These are phyloP conservation scores for Gymnarchus niloticus DNA, from an alignment of 2,113 vertebrate species.

Conservation along the genomic window DNA sequence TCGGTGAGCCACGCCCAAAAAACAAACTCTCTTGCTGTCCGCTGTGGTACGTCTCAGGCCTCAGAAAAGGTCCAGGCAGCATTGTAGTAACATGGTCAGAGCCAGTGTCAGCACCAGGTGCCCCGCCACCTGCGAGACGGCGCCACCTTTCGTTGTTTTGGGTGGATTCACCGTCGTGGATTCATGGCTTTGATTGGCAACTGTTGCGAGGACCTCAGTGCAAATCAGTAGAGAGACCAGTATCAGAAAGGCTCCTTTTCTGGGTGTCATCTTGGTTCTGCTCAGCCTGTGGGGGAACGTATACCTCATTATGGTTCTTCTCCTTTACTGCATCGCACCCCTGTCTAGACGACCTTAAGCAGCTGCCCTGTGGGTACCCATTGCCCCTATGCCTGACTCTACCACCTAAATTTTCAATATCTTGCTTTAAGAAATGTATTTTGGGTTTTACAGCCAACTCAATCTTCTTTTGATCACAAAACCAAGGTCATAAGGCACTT, in stretches of 20 bases:
- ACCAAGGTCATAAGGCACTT: neutral
- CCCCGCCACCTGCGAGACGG: neutral
- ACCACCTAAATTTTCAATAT: neutral
- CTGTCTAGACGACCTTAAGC: neutral
- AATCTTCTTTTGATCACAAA: neutral
- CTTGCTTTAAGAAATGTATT: neutral
- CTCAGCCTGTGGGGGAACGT: neutral
- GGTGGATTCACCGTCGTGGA: neutral
- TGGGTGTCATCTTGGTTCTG: neutral
- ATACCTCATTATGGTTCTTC: neutral
- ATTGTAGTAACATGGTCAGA: neutral
- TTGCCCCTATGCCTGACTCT: neutral
- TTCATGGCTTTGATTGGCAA: neutral
- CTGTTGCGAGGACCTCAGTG: neutral
- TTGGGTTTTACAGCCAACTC: neutral
- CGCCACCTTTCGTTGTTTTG: neutral
- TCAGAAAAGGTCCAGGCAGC: neutral
- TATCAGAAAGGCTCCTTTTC: neutral
- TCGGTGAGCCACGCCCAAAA: no score
- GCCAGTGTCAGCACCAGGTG: neutral
- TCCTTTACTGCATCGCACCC: neutral
- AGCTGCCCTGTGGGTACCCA: neutral
- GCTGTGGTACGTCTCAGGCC: neutral
- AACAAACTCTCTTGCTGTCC: neutral
- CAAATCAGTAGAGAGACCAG: neutral